Evolutionary conservation across 2,113 vertebrate species (phyloP), one percentile per base, ranked within the genome.

Genomic region (Sylvilagus bachmani): DNA sequence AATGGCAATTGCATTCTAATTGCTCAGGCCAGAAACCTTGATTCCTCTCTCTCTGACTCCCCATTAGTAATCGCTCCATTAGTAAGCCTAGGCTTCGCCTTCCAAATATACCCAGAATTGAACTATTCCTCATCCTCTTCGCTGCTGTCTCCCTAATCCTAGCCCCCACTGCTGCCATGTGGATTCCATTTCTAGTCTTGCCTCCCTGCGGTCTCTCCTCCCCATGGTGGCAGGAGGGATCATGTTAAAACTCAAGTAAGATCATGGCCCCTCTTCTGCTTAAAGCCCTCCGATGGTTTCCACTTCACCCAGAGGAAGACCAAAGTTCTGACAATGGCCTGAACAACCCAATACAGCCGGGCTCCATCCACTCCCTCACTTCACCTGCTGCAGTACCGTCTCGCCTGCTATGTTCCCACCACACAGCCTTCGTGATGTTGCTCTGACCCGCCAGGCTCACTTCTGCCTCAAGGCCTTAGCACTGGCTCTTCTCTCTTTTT

Each of bases 31-130:
- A 75, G 78, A 94, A 87, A 66, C 36, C 38, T 51, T 49, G 25
- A 83, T 36, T 79, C 29, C 36, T 83, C 69, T 88, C 70, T 81
- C 25, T 73, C 53, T 67, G 69, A 90, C 61, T 86, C 21, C 64
- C 64, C 27, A 74, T 25, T 53, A 58, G 55, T 36, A 67, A 55
- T 49, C 44, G 78, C 78, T n/a, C 49, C 38, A 38, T 38, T 51
- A 88, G 77, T 66, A 82, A 91, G 81, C 24, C 58, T 58, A 27
- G 36, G 24, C n/a, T 86, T 62, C 77, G 66, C 53, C 74, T 91
- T 87, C 36, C 31, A 38, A 81, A 70, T 66, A 70, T 2, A 27
- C 33, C 10, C 5, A 27, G 38, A 58, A 19, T 16, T 69, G 51
- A 90, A 89, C 49, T 53, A 67, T 53, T 74, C n/a, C 66, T 90